Conservation (phyloP, 2,113 vertebrate species). For the Syngnathoides biaculeatus region DNA sequence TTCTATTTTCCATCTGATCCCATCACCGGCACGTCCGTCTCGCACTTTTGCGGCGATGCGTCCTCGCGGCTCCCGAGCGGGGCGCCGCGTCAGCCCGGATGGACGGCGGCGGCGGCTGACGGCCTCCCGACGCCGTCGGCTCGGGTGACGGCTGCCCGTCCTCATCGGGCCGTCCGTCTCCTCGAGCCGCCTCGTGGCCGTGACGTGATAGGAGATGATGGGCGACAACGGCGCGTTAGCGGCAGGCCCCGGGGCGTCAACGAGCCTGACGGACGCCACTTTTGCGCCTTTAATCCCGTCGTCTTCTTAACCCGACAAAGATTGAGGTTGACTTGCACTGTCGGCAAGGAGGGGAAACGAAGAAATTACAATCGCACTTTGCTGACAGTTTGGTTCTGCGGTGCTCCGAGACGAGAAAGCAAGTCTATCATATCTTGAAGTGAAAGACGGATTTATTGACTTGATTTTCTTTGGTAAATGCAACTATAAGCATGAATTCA, state of each 20-base stretch:
- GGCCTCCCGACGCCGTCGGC: slow-evolving; percentile 92
- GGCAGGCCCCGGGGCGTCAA: slow-evolving; percentile 77
- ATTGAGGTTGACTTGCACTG: slow-evolving; percentile 95
- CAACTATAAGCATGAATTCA: too few relatives aligned
- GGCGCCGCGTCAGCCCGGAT: slow-evolving; percentile 85
- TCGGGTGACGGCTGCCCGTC: slow-evolving; percentile 87
- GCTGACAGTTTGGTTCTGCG: background rate
- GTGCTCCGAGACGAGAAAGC: background rate
- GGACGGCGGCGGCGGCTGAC: slow-evolving; percentile 83
- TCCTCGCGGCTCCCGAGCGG: slow-evolving; percentile 73
- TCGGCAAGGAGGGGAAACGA: slow-evolving; percentile 35
- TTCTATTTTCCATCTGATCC: slow-evolving; percentile 32
- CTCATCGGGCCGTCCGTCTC: slow-evolving; percentile 79
- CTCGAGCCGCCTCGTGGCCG: slow-evolving; percentile 77
- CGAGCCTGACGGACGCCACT: slow-evolving; percentile 92
- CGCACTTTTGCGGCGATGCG: slow-evolving; percentile 72
- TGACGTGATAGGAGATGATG: slow-evolving; percentile 98
- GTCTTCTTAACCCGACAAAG: slow-evolving; percentile 92
- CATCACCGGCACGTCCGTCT: slow-evolving; percentile 40
- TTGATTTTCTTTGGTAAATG: background rate
- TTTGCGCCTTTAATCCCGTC: slow-evolving; percentile 97
- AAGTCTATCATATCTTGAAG: background rate
- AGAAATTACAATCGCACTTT: slow-evolving; percentile 11
- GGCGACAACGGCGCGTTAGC: slow-evolving; percentile 84
- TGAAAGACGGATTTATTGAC: background rate